Percentiles rank a stretch among this genome's conserved stretches.
These are phyloP conservation scores for Gerosis bhagava DNA, from an alignment of 2,888 invertebrate genomes.

Conservation along the genomic window DNA sequence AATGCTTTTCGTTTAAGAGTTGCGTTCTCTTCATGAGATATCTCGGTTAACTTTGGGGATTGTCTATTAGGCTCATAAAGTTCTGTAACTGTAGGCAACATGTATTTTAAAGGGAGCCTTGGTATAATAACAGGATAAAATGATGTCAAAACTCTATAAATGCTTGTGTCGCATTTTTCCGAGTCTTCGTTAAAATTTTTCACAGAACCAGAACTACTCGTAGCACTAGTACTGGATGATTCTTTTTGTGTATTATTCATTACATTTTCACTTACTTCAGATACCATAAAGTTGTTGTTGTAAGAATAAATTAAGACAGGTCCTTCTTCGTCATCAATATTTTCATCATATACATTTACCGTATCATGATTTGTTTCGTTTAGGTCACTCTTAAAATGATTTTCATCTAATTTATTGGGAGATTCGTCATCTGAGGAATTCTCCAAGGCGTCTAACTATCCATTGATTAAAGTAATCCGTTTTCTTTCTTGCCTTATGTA, in stretches of 20 bases:
- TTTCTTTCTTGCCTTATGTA: neutral
- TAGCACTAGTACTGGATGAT: conserved; percentile 33
- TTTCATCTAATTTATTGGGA: conserved; percentile 6
- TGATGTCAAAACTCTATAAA: conserved; percentile 50
- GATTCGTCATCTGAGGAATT: conserved; percentile 12
- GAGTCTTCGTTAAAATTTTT: conserved; percentile 32
- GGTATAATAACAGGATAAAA: conserved; percentile 52
- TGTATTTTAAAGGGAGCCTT: conserved; percentile 49
- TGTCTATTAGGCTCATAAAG: conserved; percentile 51
- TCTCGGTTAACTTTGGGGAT: conserved; percentile 32
- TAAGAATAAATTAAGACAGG: conserved; percentile 67
- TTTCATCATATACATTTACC: conserved; percentile 41
- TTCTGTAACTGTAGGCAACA: conserved; percentile 65
- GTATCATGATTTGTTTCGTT: conserved; percentile 39
- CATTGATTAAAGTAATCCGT: conserved; percentile 9
- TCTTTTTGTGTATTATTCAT: conserved; percentile 45
- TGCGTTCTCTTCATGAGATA: conserved; percentile 30
- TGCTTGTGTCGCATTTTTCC: conserved; percentile 6
- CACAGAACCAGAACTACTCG: neutral
- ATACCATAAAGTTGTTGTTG: conserved; percentile 53
- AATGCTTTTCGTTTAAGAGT: conserved; percentile 34
- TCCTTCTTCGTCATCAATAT: conserved; percentile 43
- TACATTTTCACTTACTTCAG: conserved; percentile 47
- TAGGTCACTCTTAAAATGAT: conserved; percentile 34
- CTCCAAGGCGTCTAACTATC: conserved; percentile 12